Conservation (phyloP, 2,888 invertebrate genomes). For the Branchellion lobata region DNA sequence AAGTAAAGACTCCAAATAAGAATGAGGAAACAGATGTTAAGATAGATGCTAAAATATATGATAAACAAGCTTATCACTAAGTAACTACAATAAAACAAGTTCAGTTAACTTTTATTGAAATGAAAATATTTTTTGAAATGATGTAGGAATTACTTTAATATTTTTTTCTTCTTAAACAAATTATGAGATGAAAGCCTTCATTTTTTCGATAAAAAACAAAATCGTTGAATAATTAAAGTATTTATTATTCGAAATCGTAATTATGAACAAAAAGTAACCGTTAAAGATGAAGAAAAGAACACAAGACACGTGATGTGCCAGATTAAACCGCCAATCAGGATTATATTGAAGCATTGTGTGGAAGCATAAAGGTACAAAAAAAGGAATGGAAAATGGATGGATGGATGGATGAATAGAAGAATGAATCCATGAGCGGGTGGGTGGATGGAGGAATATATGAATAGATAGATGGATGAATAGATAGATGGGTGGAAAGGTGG, state of each 20-base stretch:
- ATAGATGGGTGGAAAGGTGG: not conserved
- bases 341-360: not conserved
- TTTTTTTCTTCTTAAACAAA: too few relatives aligned
- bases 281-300: not conserved
- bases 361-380: not conserved
- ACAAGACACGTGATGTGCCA: slow-evolving; percentile 4
- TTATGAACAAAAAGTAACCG: not conserved
- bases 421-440: not conserved
- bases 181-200: too few relatives aligned
- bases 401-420: not conserved
- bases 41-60: not conserved
- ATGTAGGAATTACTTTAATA: too few relatives aligned
- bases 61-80: not conserved
- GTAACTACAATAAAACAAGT: too few relatives aligned
- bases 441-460: not conserved
- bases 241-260: too few relatives aligned
- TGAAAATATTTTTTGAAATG: too few relatives aligned
- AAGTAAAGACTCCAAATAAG: not conserved
- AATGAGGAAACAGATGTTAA: not conserved
- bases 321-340: slow-evolving; percentile 11
- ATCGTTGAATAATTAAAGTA: too few relatives aligned
- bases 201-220: too few relatives aligned
- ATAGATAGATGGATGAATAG: not conserved
- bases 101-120: too few relatives aligned
- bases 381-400: not conserved